Conservation (phyloP, 2,888 invertebrate species). For the Amblyjoppa fuscipennis region DNA sequence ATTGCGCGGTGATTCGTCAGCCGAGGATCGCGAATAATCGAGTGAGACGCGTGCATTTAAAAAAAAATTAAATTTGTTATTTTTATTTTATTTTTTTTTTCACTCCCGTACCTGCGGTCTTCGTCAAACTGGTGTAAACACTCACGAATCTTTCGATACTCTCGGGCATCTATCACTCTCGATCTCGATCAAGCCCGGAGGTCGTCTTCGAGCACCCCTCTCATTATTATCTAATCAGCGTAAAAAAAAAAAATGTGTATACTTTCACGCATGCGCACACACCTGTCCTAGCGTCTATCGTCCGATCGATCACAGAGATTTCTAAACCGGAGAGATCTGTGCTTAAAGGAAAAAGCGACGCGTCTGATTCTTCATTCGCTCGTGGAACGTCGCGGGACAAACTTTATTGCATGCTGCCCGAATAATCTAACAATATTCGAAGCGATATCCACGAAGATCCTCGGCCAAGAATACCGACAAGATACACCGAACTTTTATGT, state of each 20-base stretch:
- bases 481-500: neutral
- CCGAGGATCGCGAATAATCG: slow-evolving; percentile 5
- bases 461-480: neutral
- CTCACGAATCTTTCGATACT: slow-evolving; percentile 51
- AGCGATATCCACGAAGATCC: neutral
- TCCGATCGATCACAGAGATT: slow-evolving; percentile 8
- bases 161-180: slow-evolving; percentile 50
- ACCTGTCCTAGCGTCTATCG: neutral
- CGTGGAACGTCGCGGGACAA: slow-evolving; percentile 24
- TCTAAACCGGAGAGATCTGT: slow-evolving; percentile 34
- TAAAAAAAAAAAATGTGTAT: neutral
- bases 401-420: slow-evolving; percentile 14
- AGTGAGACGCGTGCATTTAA: neutral
- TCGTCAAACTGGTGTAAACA: slow-evolving; percentile 25
- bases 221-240: slow-evolving; percentile 68
- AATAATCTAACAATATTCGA: neutral
- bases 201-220: slow-evolving; percentile 40
- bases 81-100: neutral
- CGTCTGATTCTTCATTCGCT: slow-evolving; percentile 44
- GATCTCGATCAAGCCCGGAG: slow-evolving; percentile 63
- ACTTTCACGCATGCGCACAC: neutral
- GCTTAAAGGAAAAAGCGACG: slow-evolving; percentile 42
- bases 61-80: no score
- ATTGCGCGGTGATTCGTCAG: neutral
- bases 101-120: neutral